Percentiles rank a stretch among this genome's conserved stretches.
These are phyloP conservation scores for Homarus americanus DNA, from an alignment of 1,140 invertebrate genomes.

Conservation along the genomic window DNA sequence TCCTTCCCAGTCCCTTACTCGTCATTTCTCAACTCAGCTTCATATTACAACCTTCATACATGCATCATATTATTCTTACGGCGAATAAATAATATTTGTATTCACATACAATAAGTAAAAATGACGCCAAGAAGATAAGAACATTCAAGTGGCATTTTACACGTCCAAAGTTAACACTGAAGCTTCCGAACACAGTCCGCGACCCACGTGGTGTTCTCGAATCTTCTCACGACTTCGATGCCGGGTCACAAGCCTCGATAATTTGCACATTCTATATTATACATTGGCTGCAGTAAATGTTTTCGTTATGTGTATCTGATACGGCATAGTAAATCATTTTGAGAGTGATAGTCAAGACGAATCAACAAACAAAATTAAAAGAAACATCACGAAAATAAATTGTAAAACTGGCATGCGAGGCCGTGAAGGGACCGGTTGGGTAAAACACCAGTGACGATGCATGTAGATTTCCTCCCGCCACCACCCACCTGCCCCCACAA, in stretches of 20 bases:
- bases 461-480: neutral
- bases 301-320: too few relatives aligned
- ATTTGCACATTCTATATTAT: neutral
- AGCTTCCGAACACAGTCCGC: neutral
- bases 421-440: neutral
- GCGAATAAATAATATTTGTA: too few relatives aligned
- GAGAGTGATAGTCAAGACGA: too few relatives aligned
- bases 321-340: too few relatives aligned
- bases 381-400: neutral
- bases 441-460: neutral
- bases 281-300: too few relatives aligned
- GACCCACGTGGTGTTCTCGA: slow-evolving; percentile 28
- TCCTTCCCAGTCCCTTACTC: neutral
- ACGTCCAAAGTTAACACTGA: neutral
- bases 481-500: neutral
- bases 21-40: neutral
- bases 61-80: too few relatives aligned
- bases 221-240: slow-evolving; percentile 9
- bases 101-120: too few relatives aligned
- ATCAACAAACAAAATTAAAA: neutral
- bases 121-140: neutral
- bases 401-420: neutral
- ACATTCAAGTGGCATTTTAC: neutral
- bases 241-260: neutral
- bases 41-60: too few relatives aligned